Percentiles rank a stretch among this genome's conserved stretches.
phyloP scores from a whole-genome alignment of 2,888 invertebrate species.

The Linhomoeus sp. region DNA sequence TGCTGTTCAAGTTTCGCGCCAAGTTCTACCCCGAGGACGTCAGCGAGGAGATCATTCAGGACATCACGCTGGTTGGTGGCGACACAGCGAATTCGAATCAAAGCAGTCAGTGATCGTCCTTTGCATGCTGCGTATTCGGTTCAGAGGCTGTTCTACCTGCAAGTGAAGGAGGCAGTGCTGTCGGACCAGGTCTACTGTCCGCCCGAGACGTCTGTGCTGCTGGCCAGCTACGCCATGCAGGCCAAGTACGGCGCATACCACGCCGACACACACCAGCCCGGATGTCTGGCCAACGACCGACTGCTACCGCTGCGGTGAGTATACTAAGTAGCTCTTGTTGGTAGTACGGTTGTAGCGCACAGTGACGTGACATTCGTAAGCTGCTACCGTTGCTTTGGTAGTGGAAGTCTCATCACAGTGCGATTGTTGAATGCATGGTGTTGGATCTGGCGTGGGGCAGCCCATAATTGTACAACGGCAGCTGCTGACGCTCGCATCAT shows the following conservation, averaged over 20 bases:
- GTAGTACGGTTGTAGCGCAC: no score
- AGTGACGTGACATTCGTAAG: no score
- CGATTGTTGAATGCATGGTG: no score
- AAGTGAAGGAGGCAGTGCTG: constrained; percentile 91
- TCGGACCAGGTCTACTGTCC: constrained; percentile 98
- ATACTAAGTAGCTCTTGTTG: no score
- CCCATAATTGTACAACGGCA: no score
- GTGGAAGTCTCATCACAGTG: no score
- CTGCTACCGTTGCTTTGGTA: no score
- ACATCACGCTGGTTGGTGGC: constrained; percentile 61
- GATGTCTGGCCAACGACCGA: constrained; percentile 75
- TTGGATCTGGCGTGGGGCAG: no score
- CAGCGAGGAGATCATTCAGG: constrained; percentile 94
- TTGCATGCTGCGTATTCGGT: constrained; percentile 1
- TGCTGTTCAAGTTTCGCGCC: constrained; percentile 97
- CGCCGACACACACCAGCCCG: constrained; percentile 54
- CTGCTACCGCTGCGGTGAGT: constrained; percentile 54
- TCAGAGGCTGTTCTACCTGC: constrained; percentile 37
- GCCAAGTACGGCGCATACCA: constrained; percentile 79
- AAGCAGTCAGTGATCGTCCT: neutral
- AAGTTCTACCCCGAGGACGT: constrained; percentile 99
- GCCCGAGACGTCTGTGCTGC: constrained; percentile 75
- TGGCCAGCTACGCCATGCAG: constrained; percentile 94
- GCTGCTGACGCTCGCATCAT: no score
- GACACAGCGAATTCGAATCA: no score